These are phyloP conservation scores for Propithecus perrieri DNA, from an alignment of 2,797 vertebrate species.

Conservation along the genomic window DNA sequence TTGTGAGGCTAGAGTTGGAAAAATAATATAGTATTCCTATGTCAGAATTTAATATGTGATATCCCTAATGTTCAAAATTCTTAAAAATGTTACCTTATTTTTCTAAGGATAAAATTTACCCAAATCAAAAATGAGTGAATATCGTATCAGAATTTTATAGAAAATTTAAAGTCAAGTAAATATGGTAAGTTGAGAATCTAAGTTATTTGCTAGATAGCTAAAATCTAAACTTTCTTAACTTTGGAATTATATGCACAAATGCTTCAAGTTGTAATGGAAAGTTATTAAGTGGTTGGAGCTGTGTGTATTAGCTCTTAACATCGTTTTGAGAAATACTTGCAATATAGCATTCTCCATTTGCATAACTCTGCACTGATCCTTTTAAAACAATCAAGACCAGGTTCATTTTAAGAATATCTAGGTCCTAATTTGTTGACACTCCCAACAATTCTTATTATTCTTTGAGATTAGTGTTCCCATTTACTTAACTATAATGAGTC, in stretches of 20 bases:
- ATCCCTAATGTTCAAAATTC: neutral
- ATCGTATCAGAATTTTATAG: neutral
- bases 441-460: neutral
- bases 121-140: neutral
- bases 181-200: neutral
- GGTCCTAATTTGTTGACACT: neutral
- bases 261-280: neutral
- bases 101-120: neutral
- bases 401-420: neutral
- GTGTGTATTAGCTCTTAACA: neutral
- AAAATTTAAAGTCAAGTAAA: neutral
- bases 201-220: neutral
- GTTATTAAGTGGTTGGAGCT: neutral
- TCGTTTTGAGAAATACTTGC: neutral
- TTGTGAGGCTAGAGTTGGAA: neutral
- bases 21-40: neutral
- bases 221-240: neutral
- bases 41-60: neutral
- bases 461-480: neutral
- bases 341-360: neutral
- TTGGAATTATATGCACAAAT: neutral
- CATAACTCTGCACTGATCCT: neutral
- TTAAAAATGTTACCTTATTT: neutral
- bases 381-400: conserved; percentile 19
- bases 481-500: neutral